Evolutionary conservation across 2,113 vertebrate species (phyloP), one percentile per base, ranked within the genome.

Genomic region (Mystacornis crossleyi): DNA sequence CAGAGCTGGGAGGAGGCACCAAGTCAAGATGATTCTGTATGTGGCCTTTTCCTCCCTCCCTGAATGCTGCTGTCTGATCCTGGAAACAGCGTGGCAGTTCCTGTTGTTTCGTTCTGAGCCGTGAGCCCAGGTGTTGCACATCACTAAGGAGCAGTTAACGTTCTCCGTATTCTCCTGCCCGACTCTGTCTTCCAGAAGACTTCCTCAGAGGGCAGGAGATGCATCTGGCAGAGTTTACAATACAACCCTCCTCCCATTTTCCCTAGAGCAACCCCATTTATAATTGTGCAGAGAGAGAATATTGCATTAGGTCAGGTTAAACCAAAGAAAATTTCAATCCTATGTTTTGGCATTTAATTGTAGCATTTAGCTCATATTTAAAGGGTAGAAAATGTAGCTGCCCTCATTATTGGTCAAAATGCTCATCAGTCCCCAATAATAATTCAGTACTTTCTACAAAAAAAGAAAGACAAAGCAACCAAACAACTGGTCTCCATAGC

Each of bases 211-310:
- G 31, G n/a, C 81, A 83, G 51, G 60, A 79, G 87, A 61, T 79
- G 58, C 61, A 91, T 20, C 73, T 95, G 65, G 45, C 53, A 91
- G 40, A 82, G 74, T 91, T 55, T 60, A 12, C 73, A 48, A 65
- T 61, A 31, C 66, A 79, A 14, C 45, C 36, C 36, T 84, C 45
- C 69, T 29, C 2, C 33, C 17, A 4, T 48, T 94, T 84, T 84
- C 91, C 81, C 61, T 75, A 58, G 19, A 86, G 89, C 69, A 79
- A 28, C 36, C n/a, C 38, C 45, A 54, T 14, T 60, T 47, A 5
- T 0, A 66, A 47, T 18, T 79, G 90, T 55, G 55, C 65, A 15
- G 51, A 54, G 55, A 73, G 58, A 80, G 25, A 43, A 57, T 8
- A 51, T 25, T 84, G 48, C 36, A 13, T 54, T 78, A 73, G 48